A percentile compares a stretch with the other conserved stretches of the same genome.
These are phyloP conservation scores for Chironomus striatipennis DNA, from an alignment of 1,140 invertebrate genomes.

Conservation along the genomic window DNA sequence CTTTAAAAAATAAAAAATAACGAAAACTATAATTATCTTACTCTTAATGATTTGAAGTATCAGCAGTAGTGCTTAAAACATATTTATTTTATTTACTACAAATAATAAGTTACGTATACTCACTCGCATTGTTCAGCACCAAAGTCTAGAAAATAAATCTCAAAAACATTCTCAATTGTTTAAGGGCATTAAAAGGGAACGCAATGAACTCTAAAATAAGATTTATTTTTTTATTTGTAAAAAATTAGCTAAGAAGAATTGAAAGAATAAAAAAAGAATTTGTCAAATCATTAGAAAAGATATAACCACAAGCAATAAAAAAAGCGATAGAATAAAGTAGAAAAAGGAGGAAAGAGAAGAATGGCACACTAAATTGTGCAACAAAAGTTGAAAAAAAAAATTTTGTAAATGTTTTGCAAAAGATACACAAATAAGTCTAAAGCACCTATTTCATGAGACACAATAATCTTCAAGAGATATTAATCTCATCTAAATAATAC, in stretches of 20 bases:
- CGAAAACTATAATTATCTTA: too few relatives aligned
- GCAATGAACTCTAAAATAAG: background rate
- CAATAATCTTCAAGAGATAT: slow-evolving; percentile 7
- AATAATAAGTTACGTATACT: background rate
- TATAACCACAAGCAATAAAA: slow-evolving; percentile 21
- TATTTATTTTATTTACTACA: too few relatives aligned
- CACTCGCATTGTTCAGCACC: background rate
- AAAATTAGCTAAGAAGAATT: background rate
- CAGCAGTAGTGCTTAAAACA: too few relatives aligned
- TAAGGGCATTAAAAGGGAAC: too few relatives aligned
- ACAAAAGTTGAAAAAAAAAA: background rate
- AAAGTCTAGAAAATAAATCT: background rate
- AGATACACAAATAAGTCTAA: background rate
- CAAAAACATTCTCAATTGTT: background rate
- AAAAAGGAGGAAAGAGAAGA: slow-evolving; percentile 15
- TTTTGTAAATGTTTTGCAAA: background rate
- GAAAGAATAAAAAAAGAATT: background rate
- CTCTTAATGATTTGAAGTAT: too few relatives aligned
- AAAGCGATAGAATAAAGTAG: slow-evolving; percentile 15
- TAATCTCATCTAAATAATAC: slow-evolving; percentile 18
- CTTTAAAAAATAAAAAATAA: too few relatives aligned
- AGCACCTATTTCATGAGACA: slow-evolving; percentile 6
- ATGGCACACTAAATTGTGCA: background rate
- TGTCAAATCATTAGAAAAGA: slow-evolving; percentile 6
- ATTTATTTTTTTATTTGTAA: background rate